phyloP scores from a whole-genome alignment of 2,888 invertebrate genomes.

The Limnephilus auricula region DNA sequence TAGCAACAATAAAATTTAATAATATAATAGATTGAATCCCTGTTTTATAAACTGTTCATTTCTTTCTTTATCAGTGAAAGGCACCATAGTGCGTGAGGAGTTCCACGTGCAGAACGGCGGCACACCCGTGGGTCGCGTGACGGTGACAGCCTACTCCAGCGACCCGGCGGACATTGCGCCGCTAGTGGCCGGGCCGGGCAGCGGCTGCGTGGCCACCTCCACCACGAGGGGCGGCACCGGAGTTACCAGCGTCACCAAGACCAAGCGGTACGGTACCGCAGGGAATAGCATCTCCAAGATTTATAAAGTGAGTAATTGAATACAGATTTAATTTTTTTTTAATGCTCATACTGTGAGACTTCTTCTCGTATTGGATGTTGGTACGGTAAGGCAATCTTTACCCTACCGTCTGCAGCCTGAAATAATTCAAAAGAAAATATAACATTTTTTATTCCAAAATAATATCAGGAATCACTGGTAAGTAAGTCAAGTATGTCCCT shows the following conservation, averaged over 20 bases:
- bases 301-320: conserved; percentile 69
- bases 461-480: too few species aligned
- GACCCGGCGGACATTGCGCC: conserved; percentile 78
- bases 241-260: conserved; percentile 70
- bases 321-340: not conserved
- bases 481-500: too few species aligned
- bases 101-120: conserved; percentile 84
- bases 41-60: not conserved
- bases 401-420: too few species aligned
- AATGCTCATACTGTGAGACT: not conserved
- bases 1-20: too few species aligned
- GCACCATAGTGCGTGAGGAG: conserved; percentile 83
- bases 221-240: conserved; percentile 62
- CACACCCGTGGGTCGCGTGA: conserved; percentile 83
- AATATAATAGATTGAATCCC: too few species aligned
- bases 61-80: conserved; percentile 79
- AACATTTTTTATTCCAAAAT: too few species aligned
- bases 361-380: too few species aligned
- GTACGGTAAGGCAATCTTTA: too few species aligned
- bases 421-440: too few species aligned
- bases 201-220: conserved; percentile 69
- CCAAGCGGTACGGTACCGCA: conserved; percentile 74
- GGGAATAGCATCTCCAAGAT: conserved; percentile 72
- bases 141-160: conserved; percentile 84
- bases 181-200: conserved; percentile 68